phyloP scores from a whole-genome alignment of 2,113 vertebrate species.

The Crotalus horridus region DNA sequence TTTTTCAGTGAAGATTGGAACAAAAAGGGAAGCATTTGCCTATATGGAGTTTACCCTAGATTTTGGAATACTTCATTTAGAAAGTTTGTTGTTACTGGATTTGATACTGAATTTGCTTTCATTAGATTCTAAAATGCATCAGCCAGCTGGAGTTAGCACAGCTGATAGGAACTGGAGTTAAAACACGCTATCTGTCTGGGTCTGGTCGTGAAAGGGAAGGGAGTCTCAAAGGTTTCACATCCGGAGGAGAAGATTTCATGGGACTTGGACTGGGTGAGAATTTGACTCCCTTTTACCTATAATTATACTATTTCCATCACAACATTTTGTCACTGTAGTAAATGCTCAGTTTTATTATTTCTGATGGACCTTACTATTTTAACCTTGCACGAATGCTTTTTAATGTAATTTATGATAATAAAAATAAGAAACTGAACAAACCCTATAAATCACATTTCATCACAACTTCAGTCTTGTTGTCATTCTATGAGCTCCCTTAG shows the following conservation, averaged over 20 bases:
- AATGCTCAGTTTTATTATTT: not conserved
- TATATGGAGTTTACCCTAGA: not conserved
- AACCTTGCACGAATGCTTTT: not conserved
- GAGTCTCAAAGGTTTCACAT: conserved; percentile 76
- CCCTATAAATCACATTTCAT: not conserved
- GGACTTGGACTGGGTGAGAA: conserved; percentile 85
- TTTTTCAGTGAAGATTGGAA: not conserved
- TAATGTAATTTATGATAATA: not conserved
- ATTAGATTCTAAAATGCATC: conserved; percentile 93
- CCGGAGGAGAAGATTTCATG: conserved; percentile 93
- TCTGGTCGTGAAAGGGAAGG: conserved; percentile 85
- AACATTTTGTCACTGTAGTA: not conserved
- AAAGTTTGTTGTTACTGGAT: not conserved
- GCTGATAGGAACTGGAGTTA: conserved; percentile 94
- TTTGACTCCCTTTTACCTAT: not conserved
- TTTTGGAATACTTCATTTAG: not conserved
- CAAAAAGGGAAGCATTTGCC: not conserved
- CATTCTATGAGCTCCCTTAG: conserved; percentile 5
- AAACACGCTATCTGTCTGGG: conserved; percentile 91
- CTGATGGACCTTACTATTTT: not conserved
- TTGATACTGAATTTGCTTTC: conserved; percentile 15
- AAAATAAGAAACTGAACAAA: conserved; percentile 12
- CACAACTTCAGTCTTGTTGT: not conserved
- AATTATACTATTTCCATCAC: not conserved
- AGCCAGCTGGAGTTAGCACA: conserved; percentile 96